These are phyloP conservation scores for Neoscelio sp. DNA, from an alignment of 2,888 invertebrate genomes.

Conservation along the genomic window DNA sequence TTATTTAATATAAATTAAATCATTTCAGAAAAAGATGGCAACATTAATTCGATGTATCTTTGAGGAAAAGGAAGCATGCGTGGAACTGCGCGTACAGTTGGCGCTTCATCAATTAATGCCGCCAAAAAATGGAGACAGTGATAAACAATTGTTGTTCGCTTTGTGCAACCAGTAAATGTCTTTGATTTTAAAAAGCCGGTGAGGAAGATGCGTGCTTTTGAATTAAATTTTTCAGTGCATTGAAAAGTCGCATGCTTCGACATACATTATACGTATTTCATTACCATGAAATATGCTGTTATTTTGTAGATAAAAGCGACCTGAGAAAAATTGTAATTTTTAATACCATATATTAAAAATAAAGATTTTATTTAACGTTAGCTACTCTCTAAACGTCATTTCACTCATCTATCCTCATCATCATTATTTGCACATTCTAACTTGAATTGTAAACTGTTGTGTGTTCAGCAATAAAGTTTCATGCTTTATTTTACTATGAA, in stretches of 20 bases:
- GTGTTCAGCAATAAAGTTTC: no score
- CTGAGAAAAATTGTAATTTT: slow-evolving; percentile 58
- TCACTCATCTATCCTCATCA: no score
- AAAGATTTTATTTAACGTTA: slow-evolving; percentile 65
- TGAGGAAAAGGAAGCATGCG: slow-evolving; percentile 89
- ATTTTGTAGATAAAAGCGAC: slow-evolving; percentile 60
- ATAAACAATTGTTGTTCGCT: slow-evolving; percentile 45
- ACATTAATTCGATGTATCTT: slow-evolving; percentile 88
- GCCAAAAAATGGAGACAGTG: slow-evolving; percentile 44
- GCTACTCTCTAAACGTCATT: not conserved
- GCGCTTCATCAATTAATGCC: slow-evolving; percentile 84
- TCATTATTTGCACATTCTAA: no score
- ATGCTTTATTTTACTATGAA: no score
- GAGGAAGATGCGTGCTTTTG: slow-evolving; percentile 8
- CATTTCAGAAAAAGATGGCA: slow-evolving; percentile 85
- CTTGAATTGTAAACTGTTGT: no score
- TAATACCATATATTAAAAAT: slow-evolving; percentile 61
- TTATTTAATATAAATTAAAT: no score
- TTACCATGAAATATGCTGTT: slow-evolving; percentile 44
- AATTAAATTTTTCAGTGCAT: slow-evolving; percentile 38
- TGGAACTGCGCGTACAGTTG: slow-evolving; percentile 89
- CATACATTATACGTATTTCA: slow-evolving; percentile 51
- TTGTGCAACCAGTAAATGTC: slow-evolving; percentile 33
- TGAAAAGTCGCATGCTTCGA: slow-evolving; percentile 34
- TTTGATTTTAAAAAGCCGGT: slow-evolving; percentile 16